Evolutionary conservation across 2,888 invertebrate species (phyloP).

Genomic region (Melanchra persicariae): DNA sequence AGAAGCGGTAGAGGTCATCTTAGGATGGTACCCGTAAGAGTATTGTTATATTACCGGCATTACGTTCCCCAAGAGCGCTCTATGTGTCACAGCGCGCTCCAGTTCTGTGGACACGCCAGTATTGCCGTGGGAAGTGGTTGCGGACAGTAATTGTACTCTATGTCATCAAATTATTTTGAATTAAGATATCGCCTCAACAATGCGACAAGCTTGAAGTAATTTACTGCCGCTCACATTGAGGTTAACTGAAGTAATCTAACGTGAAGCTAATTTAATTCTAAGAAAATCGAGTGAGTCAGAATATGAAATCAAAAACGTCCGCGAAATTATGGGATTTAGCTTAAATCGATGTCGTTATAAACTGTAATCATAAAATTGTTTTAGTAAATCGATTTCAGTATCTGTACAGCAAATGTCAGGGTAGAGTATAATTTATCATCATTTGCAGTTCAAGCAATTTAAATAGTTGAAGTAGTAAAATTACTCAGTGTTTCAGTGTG

Average conservation of each 20-base stretch:
- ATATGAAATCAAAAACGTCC: slow-evolving; percentile 46
- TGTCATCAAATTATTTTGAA: slow-evolving; percentile 66
- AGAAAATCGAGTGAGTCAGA: slow-evolving; percentile 54
- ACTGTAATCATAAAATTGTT: slow-evolving; percentile 54
- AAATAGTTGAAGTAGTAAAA: slow-evolving; percentile 59
- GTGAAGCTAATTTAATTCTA: slow-evolving; percentile 47
- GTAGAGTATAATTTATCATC: slow-evolving; percentile 61
- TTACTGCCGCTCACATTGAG: slow-evolving; percentile 56
- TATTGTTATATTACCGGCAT: slow-evolving; percentile 81
- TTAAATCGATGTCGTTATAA: slow-evolving; percentile 49
- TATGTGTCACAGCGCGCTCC: slow-evolving; percentile 85
- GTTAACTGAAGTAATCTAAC: slow-evolving; percentile 49
- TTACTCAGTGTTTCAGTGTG: slow-evolving; percentile 64
- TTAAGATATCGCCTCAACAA: slow-evolving; percentile 67
- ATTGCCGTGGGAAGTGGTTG: slow-evolving; percentile 85
- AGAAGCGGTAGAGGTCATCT: slow-evolving; percentile 69
- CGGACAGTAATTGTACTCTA: slow-evolving; percentile 74
- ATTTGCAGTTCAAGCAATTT: slow-evolving; percentile 61
- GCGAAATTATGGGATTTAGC: slow-evolving; percentile 44
- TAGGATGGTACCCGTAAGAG: slow-evolving; percentile 69
- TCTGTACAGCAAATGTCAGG: slow-evolving; percentile 47
- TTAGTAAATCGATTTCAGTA: slow-evolving; percentile 59
- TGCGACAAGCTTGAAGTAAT: slow-evolving; percentile 63
- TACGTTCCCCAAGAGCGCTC: slow-evolving; percentile 77
- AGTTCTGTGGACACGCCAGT: slow-evolving; percentile 79